phyloP scores from a whole-genome alignment of 2,113 vertebrate species.

The Rhagologus leucostigma region DNA sequence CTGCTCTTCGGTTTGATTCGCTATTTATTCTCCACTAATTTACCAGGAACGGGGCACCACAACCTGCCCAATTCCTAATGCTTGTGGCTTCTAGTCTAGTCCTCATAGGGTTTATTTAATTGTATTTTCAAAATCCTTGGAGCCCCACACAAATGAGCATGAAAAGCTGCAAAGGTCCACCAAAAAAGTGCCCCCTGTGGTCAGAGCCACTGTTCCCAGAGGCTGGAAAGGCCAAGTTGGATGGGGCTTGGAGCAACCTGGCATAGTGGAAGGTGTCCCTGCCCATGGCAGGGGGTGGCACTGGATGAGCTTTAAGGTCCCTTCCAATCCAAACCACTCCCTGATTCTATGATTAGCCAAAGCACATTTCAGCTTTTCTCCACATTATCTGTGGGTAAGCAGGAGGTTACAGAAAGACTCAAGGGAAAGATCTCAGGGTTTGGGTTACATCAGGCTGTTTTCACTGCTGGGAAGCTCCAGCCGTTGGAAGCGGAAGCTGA shows the following conservation, averaged over 20 bases:
- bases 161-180: neutral
- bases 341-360: neutral
- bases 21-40: neutral
- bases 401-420: neutral
- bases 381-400: neutral
- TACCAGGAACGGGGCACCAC: neutral
- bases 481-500: neutral
- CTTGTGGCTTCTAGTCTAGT: neutral
- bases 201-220: neutral
- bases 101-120: neutral
- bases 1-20: neutral
- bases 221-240: neutral
- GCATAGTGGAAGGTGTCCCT: neutral
- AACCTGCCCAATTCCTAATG: too few species aligned
- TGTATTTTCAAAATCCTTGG: neutral
- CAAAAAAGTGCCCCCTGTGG: accelerated
- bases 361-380: neutral
- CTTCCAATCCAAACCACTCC: neutral
- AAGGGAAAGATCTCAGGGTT: neutral
- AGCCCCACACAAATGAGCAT: neutral
- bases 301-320: neutral
- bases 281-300: neutral
- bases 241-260: neutral
- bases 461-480: neutral
- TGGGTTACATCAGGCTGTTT: neutral